Evolutionary conservation across 2,888 invertebrate genomes (phyloP).

Genomic region (Torymus aiolomorphi): DNA sequence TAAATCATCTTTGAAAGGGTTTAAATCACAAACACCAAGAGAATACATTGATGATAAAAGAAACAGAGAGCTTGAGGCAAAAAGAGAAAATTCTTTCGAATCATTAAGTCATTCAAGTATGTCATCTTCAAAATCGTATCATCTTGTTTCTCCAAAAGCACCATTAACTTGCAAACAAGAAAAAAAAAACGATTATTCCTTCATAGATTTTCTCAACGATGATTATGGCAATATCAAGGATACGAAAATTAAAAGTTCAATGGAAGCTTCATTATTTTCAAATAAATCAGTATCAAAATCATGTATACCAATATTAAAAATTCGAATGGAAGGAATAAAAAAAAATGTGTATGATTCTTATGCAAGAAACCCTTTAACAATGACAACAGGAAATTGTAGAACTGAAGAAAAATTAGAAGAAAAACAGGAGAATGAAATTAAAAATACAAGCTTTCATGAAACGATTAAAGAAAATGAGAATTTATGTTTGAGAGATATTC

Average conservation of each 20-base stretch:
- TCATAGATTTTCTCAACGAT: no score
- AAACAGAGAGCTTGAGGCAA: background rate
- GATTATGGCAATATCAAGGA: conserved; percentile 6
- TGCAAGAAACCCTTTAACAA: conserved; percentile 63
- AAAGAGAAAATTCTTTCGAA: conserved; percentile 24
- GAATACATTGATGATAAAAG: background rate
- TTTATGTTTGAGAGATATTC: background rate
- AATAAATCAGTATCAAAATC: conserved; percentile 61
- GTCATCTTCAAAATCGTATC: conserved; percentile 16
- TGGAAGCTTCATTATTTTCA: conserved; percentile 15
- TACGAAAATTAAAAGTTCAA: conserved; percentile 21
- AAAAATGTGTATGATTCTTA: conserved; percentile 56
- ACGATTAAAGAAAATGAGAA: no score
- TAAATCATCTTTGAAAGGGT: conserved; percentile 8
- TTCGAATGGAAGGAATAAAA: conserved; percentile 60
- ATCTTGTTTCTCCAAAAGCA: background rate
- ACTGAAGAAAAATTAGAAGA: background rate
- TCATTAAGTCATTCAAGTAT: conserved; percentile 5
- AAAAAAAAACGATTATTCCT: background rate
- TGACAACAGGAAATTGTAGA: conserved; percentile 43
- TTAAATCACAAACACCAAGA: background rate
- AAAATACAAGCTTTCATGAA: background rate
- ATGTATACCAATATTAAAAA: conserved; percentile 67
- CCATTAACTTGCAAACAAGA: background rate
- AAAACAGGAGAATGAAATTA: conserved; percentile 2